A percentile compares a stretch with the other conserved stretches of the same genome.
phyloP scores from a whole-genome alignment of 2,888 invertebrate species.

The Metallyticus violacea region DNA sequence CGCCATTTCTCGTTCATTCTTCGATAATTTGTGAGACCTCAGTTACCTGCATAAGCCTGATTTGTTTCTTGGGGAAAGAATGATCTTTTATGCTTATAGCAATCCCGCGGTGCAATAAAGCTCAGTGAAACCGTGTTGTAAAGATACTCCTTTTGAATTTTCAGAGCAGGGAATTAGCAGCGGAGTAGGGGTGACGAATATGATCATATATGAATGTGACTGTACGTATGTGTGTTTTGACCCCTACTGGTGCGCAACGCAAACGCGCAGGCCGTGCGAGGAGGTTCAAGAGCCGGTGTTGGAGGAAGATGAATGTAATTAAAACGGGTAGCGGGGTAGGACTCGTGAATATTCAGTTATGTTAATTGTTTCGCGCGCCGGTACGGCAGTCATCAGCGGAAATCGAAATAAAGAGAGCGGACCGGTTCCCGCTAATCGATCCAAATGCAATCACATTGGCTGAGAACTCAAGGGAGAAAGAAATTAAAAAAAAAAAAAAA shows the following conservation, averaged over 20 bases:
- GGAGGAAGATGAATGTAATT: constrained; percentile 10
- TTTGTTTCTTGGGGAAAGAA: too few species aligned
- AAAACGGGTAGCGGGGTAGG: not conserved
- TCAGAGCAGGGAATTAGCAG: not conserved
- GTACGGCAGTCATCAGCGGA: not conserved
- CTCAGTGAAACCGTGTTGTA: not conserved
- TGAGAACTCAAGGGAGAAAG: too few species aligned
- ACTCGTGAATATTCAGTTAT: constrained; percentile 26
- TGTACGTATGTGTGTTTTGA: too few species aligned
- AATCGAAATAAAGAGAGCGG: constrained; percentile 6
- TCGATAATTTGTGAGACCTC: too few species aligned
- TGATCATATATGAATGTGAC: not conserved
- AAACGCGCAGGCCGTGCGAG: not conserved
- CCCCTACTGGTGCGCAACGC: not conserved
- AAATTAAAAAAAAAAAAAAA: not conserved
- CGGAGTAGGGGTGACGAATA: not conserved
- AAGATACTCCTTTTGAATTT: not conserved
- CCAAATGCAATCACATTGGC: not conserved
- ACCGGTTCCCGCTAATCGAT: not conserved
- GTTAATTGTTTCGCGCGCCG: constrained; percentile 18
- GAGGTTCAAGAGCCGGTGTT: not conserved
- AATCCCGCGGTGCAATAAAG: not conserved
- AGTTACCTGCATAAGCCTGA: too few species aligned
- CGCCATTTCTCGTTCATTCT: too few species aligned
- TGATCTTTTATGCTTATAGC: too few species aligned